Base-by-base conservation (phyloP, 2,888 invertebrate genomes). In the Stenodema calcarata region DNA sequence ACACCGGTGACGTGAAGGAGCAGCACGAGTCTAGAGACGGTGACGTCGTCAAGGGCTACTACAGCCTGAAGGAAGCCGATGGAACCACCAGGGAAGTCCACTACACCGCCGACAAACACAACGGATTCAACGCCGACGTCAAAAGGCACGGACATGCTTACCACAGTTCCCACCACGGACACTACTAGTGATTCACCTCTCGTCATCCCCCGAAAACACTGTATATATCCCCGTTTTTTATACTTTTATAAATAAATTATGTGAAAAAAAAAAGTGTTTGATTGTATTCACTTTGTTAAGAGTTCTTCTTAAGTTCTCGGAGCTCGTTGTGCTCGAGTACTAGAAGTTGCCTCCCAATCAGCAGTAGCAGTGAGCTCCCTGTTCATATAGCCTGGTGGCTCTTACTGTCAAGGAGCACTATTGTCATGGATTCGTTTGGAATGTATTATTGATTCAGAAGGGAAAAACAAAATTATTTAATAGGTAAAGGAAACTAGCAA, bases 21-120 rank as follows among this genome's bases (percentile, higher is more conserved):
- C 84, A 84, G 42, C 70, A 84, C 41, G 84, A 84, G 90, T 90
- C 87, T 91, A 91, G 79, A 91, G 91, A 87, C 91, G 92, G 12
- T 91, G 91, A 84, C 28, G 44, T 47, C n/a, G 84, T 84, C 47
- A 84, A 84, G 35, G 84, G 84, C 2, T 84, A 42, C 89, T 92
- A 92, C 90, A 91, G 91, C 30, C 88, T 89, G 76, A 86, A 89
- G 80, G 88, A 89, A 80, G 89, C 89, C 82, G 89, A 89, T 87
- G 89, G 89, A 41, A 87, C 88, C 47, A 79, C 89, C 70, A 86
- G 89, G n/a, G 86, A 88, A 23, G 89, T 89, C 50, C 89, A 89
- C 70, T 89, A 89, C 88, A 89, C 89, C n/a, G 89, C 89, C 1
- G 89, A 89, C 88, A 76, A 87, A 86, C 88, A 90, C 87, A 89